phyloP scores from a whole-genome alignment of 2,888 invertebrate species.

The Melinopterus prodromus region DNA sequence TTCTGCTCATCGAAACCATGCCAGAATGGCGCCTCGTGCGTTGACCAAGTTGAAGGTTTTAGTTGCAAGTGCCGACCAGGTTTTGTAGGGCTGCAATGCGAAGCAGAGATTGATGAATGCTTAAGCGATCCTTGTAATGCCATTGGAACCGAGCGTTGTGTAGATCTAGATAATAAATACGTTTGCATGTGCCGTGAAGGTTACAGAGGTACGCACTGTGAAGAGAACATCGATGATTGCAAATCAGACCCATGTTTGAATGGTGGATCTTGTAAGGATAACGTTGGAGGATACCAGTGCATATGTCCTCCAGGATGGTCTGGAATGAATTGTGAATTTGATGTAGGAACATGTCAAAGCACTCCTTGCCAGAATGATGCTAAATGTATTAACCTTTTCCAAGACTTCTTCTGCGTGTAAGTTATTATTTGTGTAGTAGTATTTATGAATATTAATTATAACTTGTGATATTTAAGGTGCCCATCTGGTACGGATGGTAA shows the following conservation, averaged over 20 bases:
- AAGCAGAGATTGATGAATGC: constrained; percentile 93
- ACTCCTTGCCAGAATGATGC: constrained; percentile 94
- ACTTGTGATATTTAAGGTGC: constrained; percentile 66
- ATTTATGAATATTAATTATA: constrained; percentile 27
- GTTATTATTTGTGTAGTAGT: constrained; percentile 55
- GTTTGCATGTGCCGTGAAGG: constrained; percentile 90
- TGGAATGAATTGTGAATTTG: constrained; percentile 84
- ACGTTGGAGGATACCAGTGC: constrained; percentile 84
- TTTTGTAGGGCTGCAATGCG: constrained; percentile 91
- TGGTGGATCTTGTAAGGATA: constrained; percentile 88
- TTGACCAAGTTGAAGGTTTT: constrained; percentile 90
- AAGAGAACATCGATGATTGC: constrained; percentile 88
- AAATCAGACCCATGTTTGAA: constrained; percentile 85
- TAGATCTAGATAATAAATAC: constrained; percentile 88
- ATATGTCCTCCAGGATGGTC: constrained; percentile 87
- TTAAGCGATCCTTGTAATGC: constrained; percentile 90
- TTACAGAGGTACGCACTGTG: constrained; percentile 84
- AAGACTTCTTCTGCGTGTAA: constrained; percentile 90
- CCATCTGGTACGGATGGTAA: constrained; percentile 96
- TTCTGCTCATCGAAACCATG: constrained; percentile 91
- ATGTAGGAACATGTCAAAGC: constrained; percentile 87
- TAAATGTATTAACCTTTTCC: constrained; percentile 89
- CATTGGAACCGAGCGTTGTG: constrained; percentile 87
- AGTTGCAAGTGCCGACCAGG: constrained; percentile 93
- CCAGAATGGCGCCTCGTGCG: constrained; percentile 89